Percentiles rank a stretch among this genome's conserved stretches.
Evolutionary conservation across 2,888 invertebrate genomes (phyloP).

Genomic region (Trichogramma dendrolimi): DNA sequence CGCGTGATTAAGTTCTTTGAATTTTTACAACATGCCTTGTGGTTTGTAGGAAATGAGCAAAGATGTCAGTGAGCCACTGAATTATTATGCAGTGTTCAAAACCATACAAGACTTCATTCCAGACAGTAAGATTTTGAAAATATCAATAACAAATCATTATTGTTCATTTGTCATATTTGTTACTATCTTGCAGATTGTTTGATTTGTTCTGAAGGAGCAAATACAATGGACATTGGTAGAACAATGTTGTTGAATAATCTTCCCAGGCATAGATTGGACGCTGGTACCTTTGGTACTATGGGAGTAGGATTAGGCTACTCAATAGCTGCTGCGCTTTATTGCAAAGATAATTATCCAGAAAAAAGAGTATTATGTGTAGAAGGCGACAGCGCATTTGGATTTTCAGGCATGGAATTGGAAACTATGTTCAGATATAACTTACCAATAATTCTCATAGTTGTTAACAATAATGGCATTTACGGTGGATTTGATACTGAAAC

Average conservation of each 20-base stretch:
- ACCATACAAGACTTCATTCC: constrained; percentile 74
- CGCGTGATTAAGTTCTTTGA: not conserved
- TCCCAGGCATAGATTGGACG: constrained; percentile 86
- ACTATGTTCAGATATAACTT: constrained; percentile 90
- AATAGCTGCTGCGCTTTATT: constrained; percentile 86
- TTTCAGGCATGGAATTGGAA: constrained; percentile 97
- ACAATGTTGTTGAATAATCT: constrained; percentile 78
- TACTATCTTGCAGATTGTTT: constrained; percentile 64
- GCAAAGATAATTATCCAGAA: constrained; percentile 72
- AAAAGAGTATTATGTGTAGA: constrained; percentile 90
- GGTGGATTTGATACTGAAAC: constrained; percentile 77
- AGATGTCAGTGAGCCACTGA: constrained; percentile 73
- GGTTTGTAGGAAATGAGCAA: constrained; percentile 61
- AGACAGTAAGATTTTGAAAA: constrained; percentile 46
- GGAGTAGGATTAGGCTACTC: constrained; percentile 91
- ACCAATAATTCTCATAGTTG: constrained; percentile 82
- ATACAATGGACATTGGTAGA: constrained; percentile 97
- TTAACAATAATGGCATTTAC: constrained; percentile 95
- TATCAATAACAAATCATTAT: not conserved
- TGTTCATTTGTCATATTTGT: constrained; percentile 1
- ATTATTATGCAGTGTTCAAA: constrained; percentile 90
- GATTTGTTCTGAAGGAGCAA: constrained; percentile 95
- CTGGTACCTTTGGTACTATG: constrained; percentile 97
- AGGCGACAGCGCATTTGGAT: constrained; percentile 97
- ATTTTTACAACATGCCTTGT: not conserved